Base-by-base conservation (phyloP, 1,140 invertebrate genomes). In the Tyrophagus putrescentiae region DNA sequence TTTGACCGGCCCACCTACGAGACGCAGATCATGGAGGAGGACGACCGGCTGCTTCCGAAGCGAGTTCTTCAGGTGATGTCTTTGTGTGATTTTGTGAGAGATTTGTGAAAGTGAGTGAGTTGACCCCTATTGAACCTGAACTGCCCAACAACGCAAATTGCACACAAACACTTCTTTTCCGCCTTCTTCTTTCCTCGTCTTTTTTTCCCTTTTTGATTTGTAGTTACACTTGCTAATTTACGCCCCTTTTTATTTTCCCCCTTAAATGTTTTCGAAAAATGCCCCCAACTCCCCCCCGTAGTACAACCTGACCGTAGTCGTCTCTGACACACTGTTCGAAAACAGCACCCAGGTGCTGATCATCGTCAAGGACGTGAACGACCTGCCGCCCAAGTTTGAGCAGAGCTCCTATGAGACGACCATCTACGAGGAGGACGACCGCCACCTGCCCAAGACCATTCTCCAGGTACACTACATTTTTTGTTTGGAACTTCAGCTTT, bases 1-100 rank as follows among this genome's bases (percentile, higher is more conserved):
- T 94, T 93, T 73, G 88, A 94, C 73, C 78, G 88, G 63, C 89
- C 89, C 28, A 92, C 87, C 50, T 94, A 93, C 75, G 80, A 87
- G 67, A 91, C 89, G 7, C 88, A 92, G 75, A 94, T 94, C 72
- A 93, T 87, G 4, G 89, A 93, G 72, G 90, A 93, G 73, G 88
- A 93, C 70, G 89, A 93, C 76, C 78, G 88, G 64, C 91, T 88
- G 74, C 78, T 94, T 66, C 90, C 90, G 57, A 93, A 93, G 76
- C 82, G 86, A 64, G 85, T 94, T 60, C 77, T 94, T 64, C 84
- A 88, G 87, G 90, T 89, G 79, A n/a, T n/a, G n/a, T n/a, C n/a
- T n/a, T n/a, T n/a, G n/a, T n/a, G n/a, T n/a, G n/a, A n/a, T n/a
- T n/a, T n/a, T n/a, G n/a, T n/a, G n/a, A n/a, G n/a, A n/a, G n/a